phyloP scores from a whole-genome alignment of 2,113 vertebrate genomes.

The Alosa alosa region DNA sequence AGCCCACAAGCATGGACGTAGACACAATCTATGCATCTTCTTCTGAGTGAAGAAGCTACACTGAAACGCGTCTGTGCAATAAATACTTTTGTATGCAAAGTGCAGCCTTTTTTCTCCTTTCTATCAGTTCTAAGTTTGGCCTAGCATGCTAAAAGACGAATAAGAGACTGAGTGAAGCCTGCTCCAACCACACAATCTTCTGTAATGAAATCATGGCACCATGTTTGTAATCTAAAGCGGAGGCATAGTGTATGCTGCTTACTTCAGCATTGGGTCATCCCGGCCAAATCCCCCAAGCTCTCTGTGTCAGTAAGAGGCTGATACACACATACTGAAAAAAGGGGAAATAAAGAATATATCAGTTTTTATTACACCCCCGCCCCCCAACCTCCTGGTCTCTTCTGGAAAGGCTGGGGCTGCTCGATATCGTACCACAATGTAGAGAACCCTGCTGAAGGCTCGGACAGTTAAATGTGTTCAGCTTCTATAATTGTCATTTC shows the following conservation, averaged over 20 bases:
- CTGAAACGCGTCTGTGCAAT: too few relatives aligned
- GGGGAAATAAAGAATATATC: neutral
- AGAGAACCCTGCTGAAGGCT: constrained; percentile 12
- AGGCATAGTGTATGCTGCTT: neutral
- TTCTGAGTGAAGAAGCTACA: too few relatives aligned
- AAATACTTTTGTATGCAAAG: too few relatives aligned
- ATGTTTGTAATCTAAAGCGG: neutral
- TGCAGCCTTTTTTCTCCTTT: too few relatives aligned
- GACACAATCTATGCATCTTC: neutral
- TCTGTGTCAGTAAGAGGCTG: neutral
- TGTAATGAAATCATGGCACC: neutral
- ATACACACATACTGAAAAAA: neutral
- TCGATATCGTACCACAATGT: neutral
- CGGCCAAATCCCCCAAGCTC: neutral
- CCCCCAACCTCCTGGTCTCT: neutral
- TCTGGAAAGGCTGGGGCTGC: neutral
- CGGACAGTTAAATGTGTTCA: constrained; percentile 32
- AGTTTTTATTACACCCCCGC: neutral
- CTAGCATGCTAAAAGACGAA: too few relatives aligned
- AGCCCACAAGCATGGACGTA: neutral
- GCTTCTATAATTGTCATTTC: constrained; percentile 28
- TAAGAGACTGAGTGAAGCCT: too few relatives aligned
- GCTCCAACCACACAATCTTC: too few relatives aligned
- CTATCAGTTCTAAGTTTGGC: too few relatives aligned
- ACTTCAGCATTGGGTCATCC: neutral